Evolutionary conservation across 2,888 invertebrate genomes (phyloP), one percentile per base, ranked within the genome.

Genomic region (Tetranychus piercei): DNA sequence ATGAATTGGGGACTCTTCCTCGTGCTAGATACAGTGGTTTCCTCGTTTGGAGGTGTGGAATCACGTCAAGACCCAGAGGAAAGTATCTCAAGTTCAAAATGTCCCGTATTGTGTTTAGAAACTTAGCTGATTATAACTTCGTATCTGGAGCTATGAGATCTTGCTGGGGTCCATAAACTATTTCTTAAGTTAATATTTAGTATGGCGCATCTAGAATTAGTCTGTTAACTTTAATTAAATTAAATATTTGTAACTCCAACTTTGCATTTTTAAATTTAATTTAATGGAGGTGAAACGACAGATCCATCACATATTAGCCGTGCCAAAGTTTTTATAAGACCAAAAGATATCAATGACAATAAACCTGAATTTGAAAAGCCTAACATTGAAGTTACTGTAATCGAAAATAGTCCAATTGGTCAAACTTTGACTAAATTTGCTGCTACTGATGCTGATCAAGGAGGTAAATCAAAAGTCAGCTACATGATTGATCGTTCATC

Each of bases 251-350:
- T 34, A 34, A 34, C 3, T 34, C 23, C 34, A 34, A 34, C 3
- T 34, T 34, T 34, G 1, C 34, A 5, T 34, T 34, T 34, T 34
- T 34, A 34, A 4, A 34, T 34, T 34, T 34, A n/a, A n/a, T n/a
- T n/a, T n/a, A n/a, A 79, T 73, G 80, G 80, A 4, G 80, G 80
- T 18, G 80, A 80, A 74, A 77, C 78, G 8, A 76, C 80, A 83
- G 97, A 99, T 83, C 95, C 95, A 83, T 92, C 94, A 82, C 94
- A 95, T 84, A 92, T 94, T 78, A 94, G 94, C 77, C 92, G 92
- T 83, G 93, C 94, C 1, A 93, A 92, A 91, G 93, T 95, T 75
- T 90, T 91, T 77, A 92, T 95, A 45, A 91, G 90, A 81, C 86
- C 99, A 76, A 87, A 91, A 77, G 97, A 97, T 82, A 82, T 84